Evolutionary conservation across 2,888 invertebrate species (phyloP), one percentile per base, ranked within the genome.

Genomic region (Agriotes lineatus): DNA sequence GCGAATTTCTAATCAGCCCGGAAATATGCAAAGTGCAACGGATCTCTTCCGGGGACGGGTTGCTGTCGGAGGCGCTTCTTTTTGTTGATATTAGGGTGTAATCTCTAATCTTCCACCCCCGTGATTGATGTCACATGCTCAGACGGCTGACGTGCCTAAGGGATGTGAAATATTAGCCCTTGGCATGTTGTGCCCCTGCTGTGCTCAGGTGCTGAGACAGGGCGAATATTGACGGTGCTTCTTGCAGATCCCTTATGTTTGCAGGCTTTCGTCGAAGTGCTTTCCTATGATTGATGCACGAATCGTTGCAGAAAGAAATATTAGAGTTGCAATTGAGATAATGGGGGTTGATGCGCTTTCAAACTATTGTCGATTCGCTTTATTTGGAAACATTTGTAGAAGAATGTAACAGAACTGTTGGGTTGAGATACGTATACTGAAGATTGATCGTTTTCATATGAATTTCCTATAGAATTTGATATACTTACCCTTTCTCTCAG

Each of bases 61-160:
- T 58, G 65, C 44, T 30, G 35, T 30, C 25, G 25, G 44, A 50
- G 4, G 42, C 5, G n/a, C 37, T 61, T 68, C 66, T 70, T 70
- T 66, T 61, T 69, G 63, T 67, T 56, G 67, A 70, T 70, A 67
- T 72, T 70, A 64, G 68, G 75, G 63, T 71, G 74, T 76, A 75
- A 77, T 78, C 76, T 78, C 73, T 77, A 77, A 77, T 77, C 77
- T 70, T 45, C 56, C 12, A 67, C 72, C 73, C 77, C 67, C 73
- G 70, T 79, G 79, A 80, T 78, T 77, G 78, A 79, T 80, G 77
- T 75, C 76, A 71, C 70, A 63, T 70, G 67, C 72, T 74, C 72
- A 73, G 75, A 72, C 75, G 74, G 75, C 70, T 77, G 78, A 79
- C 78, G 77, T 64, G 75, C 61, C 63, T 62, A 64, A 74, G 76